Evolutionary conservation across 2,888 invertebrate genomes (phyloP).

Genomic region (Gryllus longicercus): DNA sequence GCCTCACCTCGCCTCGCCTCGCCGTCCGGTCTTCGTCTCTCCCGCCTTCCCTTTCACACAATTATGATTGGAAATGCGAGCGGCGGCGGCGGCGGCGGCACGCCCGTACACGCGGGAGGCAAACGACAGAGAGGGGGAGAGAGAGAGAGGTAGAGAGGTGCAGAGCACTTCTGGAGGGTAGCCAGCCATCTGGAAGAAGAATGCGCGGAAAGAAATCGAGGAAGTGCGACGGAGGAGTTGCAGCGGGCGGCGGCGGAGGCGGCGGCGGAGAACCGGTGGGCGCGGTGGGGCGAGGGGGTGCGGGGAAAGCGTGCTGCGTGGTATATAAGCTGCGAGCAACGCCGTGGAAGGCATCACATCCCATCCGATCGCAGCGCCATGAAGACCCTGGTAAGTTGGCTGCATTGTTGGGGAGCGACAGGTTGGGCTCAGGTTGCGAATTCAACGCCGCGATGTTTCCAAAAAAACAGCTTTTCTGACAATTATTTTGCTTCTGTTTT

Average conservation of each 20-base stretch:
- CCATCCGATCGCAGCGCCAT: not conserved
- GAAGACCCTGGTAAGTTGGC: not conserved
- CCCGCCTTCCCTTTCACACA: not conserved
- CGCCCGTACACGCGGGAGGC: too few species aligned
- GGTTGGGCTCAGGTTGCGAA: too few species aligned
- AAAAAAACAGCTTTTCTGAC: too few species aligned
- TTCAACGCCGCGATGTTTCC: too few species aligned
- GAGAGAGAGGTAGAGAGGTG: too few species aligned
- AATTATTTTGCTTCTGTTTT: too few species aligned
- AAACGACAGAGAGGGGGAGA: too few species aligned
- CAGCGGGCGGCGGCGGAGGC: not conserved
- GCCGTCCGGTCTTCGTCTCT: not conserved
- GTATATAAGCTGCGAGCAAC: not conserved
- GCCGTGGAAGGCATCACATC: not conserved
- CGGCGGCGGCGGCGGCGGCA: not conserved
- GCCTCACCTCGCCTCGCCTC: not conserved
- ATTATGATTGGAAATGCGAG: not conserved
- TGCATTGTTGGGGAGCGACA: not conserved
- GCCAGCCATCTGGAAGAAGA: not conserved
- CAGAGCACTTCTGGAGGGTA: too few species aligned
- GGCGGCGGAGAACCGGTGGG: not conserved
- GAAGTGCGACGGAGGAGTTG: not conserved
- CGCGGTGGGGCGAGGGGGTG: not conserved
- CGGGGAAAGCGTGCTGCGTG: not conserved
- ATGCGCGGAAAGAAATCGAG: slow-evolving; percentile 17